phyloP scores from a whole-genome alignment of 2,113 vertebrate species.

The Corythornis madagascariensis region DNA sequence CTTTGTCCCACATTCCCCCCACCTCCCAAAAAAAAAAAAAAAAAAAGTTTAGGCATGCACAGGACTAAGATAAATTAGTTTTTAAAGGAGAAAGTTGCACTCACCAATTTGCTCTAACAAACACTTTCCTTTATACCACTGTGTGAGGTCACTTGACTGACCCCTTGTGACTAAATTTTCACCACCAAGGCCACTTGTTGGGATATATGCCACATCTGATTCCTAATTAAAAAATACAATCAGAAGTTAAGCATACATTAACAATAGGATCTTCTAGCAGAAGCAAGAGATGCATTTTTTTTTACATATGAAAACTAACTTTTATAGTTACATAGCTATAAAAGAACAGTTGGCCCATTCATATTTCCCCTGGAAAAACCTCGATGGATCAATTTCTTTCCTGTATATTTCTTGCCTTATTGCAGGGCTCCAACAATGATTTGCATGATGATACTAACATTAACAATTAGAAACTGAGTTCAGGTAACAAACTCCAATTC shows the following conservation, averaged over 20 bases:
- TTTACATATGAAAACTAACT: not conserved
- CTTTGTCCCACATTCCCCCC: not conserved
- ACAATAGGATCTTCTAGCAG: not conserved
- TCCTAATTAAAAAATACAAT: conserved; percentile 80
- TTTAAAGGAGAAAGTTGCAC: not conserved
- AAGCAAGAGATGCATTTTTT: not conserved
- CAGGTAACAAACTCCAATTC: not conserved
- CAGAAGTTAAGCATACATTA: not conserved
- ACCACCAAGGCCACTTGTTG: conserved; percentile 94
- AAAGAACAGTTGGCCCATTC: not conserved
- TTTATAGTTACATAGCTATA: not conserved
- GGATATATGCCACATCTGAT: conserved; percentile 92
- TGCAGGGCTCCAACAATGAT: not conserved
- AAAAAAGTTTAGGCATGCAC: not conserved
- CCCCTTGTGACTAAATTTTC: conserved; percentile 89
- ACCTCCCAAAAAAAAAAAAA: not conserved
- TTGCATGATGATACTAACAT: not conserved
- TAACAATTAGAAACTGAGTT: not conserved
- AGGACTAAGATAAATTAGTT: not conserved
- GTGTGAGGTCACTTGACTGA: conserved; percentile 82
- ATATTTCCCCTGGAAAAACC: not conserved
- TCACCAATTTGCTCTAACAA: conserved; percentile 95
- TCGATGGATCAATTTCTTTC: not conserved
- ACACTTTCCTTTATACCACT: conserved; percentile 92
- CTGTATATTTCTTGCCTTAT: not conserved